Conservation (phyloP, 2,113 vertebrate genomes). For the Desmodus rotundus region DNA sequence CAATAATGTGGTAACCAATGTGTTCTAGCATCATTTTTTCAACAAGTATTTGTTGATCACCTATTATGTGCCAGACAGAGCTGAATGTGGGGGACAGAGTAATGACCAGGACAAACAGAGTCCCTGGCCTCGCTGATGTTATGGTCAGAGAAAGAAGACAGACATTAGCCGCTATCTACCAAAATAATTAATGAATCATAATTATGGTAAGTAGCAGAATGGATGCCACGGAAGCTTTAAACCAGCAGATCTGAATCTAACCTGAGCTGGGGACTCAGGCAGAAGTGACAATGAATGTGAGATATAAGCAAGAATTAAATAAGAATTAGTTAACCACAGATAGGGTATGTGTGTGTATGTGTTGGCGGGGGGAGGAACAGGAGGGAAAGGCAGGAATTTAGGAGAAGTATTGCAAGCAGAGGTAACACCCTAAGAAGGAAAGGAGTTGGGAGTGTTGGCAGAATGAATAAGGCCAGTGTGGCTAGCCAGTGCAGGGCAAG, state of each 20-base stretch:
- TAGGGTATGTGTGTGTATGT: background rate
- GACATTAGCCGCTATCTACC: background rate
- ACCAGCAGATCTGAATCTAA: background rate
- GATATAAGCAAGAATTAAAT: background rate
- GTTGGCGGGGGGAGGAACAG: background rate
- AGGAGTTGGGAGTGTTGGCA: background rate
- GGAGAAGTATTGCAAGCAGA: background rate
- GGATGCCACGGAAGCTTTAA: background rate
- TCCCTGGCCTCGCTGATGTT: background rate
- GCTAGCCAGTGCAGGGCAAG: background rate
- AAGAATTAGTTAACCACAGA: background rate
- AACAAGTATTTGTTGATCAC: background rate
- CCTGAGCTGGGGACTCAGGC: background rate
- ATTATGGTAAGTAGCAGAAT: background rate
- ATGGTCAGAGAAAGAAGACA: background rate
- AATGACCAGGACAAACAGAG: background rate
- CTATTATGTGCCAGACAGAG: background rate
- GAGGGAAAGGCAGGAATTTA: background rate
- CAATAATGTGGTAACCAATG: background rate
- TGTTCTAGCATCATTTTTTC: background rate
- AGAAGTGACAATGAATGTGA: background rate
- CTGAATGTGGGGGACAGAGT: background rate
- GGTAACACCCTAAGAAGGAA: background rate
- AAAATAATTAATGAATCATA: constrained; percentile 7
- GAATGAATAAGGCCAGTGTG: background rate